phyloP scores from a whole-genome alignment of 2,113 vertebrate genomes.

The Aplodontia rufa region DNA sequence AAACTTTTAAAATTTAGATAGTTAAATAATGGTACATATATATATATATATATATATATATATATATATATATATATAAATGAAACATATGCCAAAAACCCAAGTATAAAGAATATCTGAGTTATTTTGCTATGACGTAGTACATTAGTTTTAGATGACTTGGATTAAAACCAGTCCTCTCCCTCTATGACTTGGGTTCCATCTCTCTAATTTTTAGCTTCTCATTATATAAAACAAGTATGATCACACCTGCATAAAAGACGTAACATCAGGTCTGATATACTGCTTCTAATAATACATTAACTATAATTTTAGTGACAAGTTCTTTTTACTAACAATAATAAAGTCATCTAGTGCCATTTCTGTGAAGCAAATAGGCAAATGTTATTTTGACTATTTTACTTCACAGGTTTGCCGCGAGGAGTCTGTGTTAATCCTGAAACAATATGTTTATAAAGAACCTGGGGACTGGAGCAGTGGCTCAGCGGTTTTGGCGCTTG shows the following conservation, averaged over 20 bases:
- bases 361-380: not conserved
- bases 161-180: not conserved
- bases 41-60: too few species aligned
- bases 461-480: too few species aligned
- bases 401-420: not conserved
- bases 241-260: not conserved
- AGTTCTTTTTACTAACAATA: slow-evolving; percentile 18
- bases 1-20: slow-evolving; percentile 36
- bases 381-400: slow-evolving; percentile 8
- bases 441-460: not conserved
- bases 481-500: too few species aligned
- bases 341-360: not conserved
- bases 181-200: not conserved
- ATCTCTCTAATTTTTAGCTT: not conserved
- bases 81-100: not conserved
- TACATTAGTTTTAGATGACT: slow-evolving; percentile 16
- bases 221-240: slow-evolving; percentile 6
- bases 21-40: not conserved
- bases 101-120: not conserved
- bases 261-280: too few species aligned
- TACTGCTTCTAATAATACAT: not conserved
- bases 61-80: not conserved
- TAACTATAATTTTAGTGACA: not conserved
- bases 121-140: not conserved
- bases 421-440: not conserved